These are phyloP conservation scores for Catagonus wagneri DNA, from an alignment of 2,113 vertebrate species.

Conservation along the genomic window DNA sequence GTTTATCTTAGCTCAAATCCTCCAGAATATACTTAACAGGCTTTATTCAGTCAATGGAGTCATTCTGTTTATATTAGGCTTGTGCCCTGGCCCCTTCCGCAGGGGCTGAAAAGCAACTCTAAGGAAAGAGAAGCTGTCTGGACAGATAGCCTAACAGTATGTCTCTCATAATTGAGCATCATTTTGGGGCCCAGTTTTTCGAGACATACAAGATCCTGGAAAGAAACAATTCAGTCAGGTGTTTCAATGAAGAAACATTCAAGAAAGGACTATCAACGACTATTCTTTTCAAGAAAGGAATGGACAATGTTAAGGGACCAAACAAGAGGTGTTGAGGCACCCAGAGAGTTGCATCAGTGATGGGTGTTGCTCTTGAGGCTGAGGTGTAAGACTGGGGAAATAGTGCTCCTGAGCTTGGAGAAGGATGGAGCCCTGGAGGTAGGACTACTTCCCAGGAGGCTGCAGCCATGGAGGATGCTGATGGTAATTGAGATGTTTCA, in stretches of 20 bases:
- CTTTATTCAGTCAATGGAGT: not conserved
- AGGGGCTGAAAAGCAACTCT: not conserved
- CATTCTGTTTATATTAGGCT: not conserved
- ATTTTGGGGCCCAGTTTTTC: not conserved
- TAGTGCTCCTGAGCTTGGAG: not conserved
- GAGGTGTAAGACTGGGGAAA: not conserved
- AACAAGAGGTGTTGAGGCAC: not conserved
- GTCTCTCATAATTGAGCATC: not conserved
- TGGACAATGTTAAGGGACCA: not conserved
- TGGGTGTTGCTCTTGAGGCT: not conserved
- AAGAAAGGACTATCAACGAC: not conserved
- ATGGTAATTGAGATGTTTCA: too few relatives aligned
- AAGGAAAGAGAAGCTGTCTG: not conserved
- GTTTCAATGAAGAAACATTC: not conserved
- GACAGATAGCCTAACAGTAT: not conserved
- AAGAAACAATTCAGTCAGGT: not conserved
- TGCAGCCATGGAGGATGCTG: not conserved
- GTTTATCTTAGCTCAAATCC: not conserved
- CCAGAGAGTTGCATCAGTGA: not conserved
- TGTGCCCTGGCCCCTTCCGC: not conserved
- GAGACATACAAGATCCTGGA: not conserved
- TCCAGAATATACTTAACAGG: not conserved
- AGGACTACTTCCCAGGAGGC: too few relatives aligned
- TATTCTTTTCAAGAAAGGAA: not conserved
- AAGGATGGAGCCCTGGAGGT: not conserved